A percentile compares a stretch with the other conserved stretches of the same genome.
These are phyloP conservation scores for Solenodon paradoxus DNA, from an alignment of 2,113 vertebrate genomes.

Conservation along the genomic window DNA sequence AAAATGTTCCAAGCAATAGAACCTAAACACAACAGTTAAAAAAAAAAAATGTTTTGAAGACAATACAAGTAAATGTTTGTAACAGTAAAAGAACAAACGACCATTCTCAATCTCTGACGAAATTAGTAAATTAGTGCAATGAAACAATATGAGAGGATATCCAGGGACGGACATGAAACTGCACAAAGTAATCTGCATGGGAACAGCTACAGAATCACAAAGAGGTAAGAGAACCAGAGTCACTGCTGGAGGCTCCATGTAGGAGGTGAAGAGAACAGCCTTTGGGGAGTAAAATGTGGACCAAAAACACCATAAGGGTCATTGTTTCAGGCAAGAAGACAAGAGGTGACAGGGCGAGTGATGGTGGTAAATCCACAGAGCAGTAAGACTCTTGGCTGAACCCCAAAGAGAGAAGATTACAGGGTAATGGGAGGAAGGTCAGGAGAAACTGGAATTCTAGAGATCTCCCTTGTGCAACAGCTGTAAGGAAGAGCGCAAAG, in stretches of 20 bases:
- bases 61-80: not conserved
- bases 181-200: not conserved
- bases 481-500: not conserved
- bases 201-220: not conserved
- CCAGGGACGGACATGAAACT: not conserved
- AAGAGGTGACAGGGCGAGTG: too few relatives aligned
- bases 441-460: not conserved
- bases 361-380: not conserved
- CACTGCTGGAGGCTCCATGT: not conserved
- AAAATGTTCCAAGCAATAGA: not conserved
- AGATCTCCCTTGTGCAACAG: not conserved
- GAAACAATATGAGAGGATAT: not conserved
- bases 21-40: not conserved
- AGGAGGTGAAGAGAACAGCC: not conserved
- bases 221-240: not conserved
- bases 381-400: not conserved
- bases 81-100: not conserved
- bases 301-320: not conserved
- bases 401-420: fast-evolving
- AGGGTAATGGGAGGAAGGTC: not conserved
- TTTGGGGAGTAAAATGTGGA: not conserved
- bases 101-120: not conserved
- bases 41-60: not conserved
- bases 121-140: not conserved
- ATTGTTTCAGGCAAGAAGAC: not conserved